Evolutionary conservation across 1,140 invertebrate species (phyloP), one percentile per base, ranked within the genome.

Genomic region (Pseudomyrmex sp.): DNA sequence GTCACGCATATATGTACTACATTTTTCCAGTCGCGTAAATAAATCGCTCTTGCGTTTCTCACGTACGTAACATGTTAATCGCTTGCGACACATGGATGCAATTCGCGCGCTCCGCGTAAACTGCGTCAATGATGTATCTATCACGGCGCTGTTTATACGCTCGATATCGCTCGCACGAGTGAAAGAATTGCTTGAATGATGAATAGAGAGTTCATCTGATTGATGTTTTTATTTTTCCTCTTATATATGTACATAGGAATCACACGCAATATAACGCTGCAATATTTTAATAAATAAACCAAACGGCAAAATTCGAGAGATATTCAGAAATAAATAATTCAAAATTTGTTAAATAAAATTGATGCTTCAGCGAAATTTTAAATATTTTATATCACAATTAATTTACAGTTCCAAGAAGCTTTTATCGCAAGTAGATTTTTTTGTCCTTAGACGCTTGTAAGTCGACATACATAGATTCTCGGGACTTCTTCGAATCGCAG

Each of bases 11-110:
- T 35, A 4, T 7, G 65, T 70, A 79, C 54, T 70, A 79, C 54
- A 35, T 59, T 54, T 70, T 79, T 58, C 54, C 35, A 79, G 65
- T 59, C 76, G 20, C 18, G 76, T 59, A 70, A 79, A 70, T 58
- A 70, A 79, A 70, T 79, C 26, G 76, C 18, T 13, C 13, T 54
- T n/a, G 52, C 76, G 13, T 79, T 48, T 44, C 54, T 9, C 65
- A 23, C n/a, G 23, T 61, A 23, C n/a, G 23, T 72, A 80, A 72
- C n/a, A n/a, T 72, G 76, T 80, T 80, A 70, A 80, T 80, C 66
- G 59, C 59, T 80, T 61, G 66, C 76, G 66, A 80, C 76, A 72
- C 54, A 35, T 59, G 76, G 54, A 80, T 72, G 65, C 44, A 80
- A 80, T 80, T 80, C 76, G 35, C 52, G 18, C 52, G 18, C 35